These are phyloP conservation scores for Urophycis tenuis DNA, from an alignment of 2,797 vertebrate species.

Conservation along the genomic window DNA sequence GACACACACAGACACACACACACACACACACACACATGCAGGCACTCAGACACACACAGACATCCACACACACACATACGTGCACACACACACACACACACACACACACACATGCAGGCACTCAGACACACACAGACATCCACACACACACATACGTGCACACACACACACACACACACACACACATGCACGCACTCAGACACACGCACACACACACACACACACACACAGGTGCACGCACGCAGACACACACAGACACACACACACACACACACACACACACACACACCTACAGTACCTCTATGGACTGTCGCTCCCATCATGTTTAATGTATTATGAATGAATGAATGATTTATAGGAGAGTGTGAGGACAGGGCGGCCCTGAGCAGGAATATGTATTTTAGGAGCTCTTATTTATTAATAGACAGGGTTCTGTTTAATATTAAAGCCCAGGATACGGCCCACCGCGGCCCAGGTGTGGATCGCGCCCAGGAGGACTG, in stretches of 20 bases:
- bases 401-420: slow-evolving; percentile 64
- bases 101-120: slow-evolving; percentile 18
- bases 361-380: slow-evolving; percentile 48
- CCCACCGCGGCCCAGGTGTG: no score
- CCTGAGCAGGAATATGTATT: slow-evolving; percentile 47
- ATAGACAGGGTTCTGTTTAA: slow-evolving; percentile 47
- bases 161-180: slow-evolving; percentile 21
- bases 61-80: slow-evolving; percentile 9
- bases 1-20: slow-evolving; percentile 13
- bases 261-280: slow-evolving; percentile 25
- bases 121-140: slow-evolving; percentile 24
- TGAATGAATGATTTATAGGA: slow-evolving; percentile 75
- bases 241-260: slow-evolving; percentile 5
- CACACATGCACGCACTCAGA: slow-evolving; percentile 29
- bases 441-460: slow-evolving; percentile 3
- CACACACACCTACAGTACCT: slow-evolving; percentile 32
- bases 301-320: slow-evolving; percentile 53
- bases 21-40: slow-evolving; percentile 28
- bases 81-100: slow-evolving; percentile 1
- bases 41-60: slow-evolving; percentile 23
- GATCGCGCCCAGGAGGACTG: no score
- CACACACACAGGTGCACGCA: not conserved
- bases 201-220: slow-evolving; percentile 17
- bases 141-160: slow-evolving; percentile 9
- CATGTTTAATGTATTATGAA: slow-evolving; percentile 75